A percentile compares a stretch with the other conserved stretches of the same genome.
These are phyloP conservation scores for Lamprologus callipterus DNA, from an alignment of 2,113 vertebrate genomes.

Conservation along the genomic window DNA sequence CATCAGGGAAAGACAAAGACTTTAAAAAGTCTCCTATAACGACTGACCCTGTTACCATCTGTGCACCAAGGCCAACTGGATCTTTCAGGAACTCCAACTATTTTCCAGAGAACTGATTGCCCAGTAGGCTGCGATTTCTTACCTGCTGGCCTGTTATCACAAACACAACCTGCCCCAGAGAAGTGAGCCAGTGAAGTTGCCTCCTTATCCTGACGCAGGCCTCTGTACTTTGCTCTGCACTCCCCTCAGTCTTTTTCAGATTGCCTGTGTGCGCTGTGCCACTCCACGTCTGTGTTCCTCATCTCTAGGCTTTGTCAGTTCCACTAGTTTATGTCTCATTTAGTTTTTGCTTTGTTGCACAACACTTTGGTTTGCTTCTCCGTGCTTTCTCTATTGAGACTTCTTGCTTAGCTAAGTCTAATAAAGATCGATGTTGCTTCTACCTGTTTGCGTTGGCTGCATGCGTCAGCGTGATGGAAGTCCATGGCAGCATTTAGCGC, in stretches of 20 bases:
- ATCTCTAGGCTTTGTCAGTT: neutral
- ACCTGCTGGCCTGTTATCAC: neutral
- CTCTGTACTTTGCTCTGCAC: neutral
- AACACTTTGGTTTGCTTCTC: neutral
- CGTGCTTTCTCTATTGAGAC: neutral
- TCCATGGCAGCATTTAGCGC: neutral
- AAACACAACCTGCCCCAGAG: neutral
- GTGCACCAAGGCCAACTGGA: neutral
- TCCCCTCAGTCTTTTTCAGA: neutral
- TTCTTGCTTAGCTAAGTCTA: neutral
- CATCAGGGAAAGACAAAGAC: neutral
- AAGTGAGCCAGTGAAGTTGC: neutral
- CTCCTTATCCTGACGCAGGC: neutral
- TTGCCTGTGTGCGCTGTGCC: neutral
- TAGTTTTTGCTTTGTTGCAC: neutral
- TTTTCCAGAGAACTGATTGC: neutral
- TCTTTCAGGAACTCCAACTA: neutral
- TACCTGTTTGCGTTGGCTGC: neutral
- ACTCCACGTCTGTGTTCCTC: neutral
- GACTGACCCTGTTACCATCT: neutral
- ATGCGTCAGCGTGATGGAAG: neutral
- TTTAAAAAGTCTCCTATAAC: neutral
- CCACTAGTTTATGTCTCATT: neutral
- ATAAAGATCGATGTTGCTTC: neutral
- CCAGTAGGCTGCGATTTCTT: neutral